phyloP scores from a whole-genome alignment of 2,888 invertebrate genomes.

The Drosophila buzzatii region DNA sequence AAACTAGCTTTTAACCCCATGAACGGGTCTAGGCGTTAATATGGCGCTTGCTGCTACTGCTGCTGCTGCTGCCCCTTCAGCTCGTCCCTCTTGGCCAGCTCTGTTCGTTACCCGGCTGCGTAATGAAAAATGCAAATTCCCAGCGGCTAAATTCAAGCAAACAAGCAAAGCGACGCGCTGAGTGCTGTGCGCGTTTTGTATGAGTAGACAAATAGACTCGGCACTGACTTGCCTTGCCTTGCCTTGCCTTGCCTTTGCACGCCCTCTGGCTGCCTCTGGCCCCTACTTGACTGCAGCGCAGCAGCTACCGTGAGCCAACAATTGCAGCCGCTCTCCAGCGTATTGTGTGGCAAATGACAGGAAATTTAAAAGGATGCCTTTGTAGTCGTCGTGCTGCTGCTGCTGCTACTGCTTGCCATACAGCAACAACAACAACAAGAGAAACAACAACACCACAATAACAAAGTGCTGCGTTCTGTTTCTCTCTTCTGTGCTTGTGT shows the following conservation, averaged over 20 bases:
- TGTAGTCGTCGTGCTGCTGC: conserved; percentile 70
- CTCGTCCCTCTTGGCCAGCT: not conserved
- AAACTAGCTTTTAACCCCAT: conserved; percentile 82
- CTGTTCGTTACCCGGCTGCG: conserved; percentile 63
- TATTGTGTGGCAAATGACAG: conserved; percentile 81
- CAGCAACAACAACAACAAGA: conserved; percentile 45
- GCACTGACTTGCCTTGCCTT: conserved; percentile 52
- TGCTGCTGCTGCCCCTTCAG: conserved; percentile 5
- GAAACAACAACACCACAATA: conserved; percentile 57
- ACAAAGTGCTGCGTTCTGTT: conserved; percentile 73
- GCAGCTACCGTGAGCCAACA: conserved; percentile 54
- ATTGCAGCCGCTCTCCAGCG: conserved; percentile 77
- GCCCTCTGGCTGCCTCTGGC: not conserved
- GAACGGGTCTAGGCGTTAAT: conserved; percentile 79
- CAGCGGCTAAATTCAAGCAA: conserved; percentile 84
- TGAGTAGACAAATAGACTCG: conserved; percentile 69
- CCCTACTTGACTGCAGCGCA: conserved; percentile 30
- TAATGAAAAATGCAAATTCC: conserved; percentile 84
- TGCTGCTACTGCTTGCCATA: conserved; percentile 53
- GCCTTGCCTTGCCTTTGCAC: not conserved
- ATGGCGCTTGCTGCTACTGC: conserved; percentile 59
- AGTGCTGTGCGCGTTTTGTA: conserved; percentile 58
- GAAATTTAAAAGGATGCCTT: conserved; percentile 82
- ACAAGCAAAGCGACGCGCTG: conserved; percentile 79
- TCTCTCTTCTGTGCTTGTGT: conserved; percentile 65